Evolutionary conservation across 2,888 invertebrate species (phyloP).

Genomic region (Lithophane semibrunnea): DNA sequence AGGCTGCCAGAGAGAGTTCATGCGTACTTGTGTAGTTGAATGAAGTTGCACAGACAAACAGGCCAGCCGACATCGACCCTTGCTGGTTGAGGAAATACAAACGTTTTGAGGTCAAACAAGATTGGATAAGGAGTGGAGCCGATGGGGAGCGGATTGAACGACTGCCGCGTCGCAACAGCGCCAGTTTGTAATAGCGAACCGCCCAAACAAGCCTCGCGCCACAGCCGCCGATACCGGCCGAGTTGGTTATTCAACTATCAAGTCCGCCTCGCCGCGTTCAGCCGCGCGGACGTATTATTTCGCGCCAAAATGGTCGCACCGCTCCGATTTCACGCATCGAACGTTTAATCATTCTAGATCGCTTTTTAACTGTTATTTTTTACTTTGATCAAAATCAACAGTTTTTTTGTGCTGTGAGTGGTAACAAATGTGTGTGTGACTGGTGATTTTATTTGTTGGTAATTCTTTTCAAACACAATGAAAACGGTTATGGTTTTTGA

Average conservation of each 20-base stretch:
- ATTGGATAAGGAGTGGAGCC: slow-evolving; percentile 30
- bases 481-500: slow-evolving; percentile 83
- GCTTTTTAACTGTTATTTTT: slow-evolving; percentile 76
- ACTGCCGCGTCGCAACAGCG: slow-evolving; percentile 69
- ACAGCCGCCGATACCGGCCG: slow-evolving; percentile 50
- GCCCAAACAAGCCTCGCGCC: slow-evolving; percentile 64
- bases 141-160: slow-evolving; percentile 33
- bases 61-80: slow-evolving; percentile 32
- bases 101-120: slow-evolving; percentile 46
- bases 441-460: slow-evolving; percentile 72
- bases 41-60: slow-evolving; percentile 23
- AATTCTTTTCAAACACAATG: slow-evolving; percentile 81
- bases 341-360: slow-evolving; percentile 58
- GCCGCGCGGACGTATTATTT: slow-evolving; percentile 72
- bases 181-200: slow-evolving; percentile 51
- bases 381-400: slow-evolving; percentile 75
- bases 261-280: slow-evolving; percentile 77
- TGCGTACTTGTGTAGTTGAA: slow-evolving; percentile 27
- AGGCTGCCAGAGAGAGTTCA: slow-evolving; percentile 24
- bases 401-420: slow-evolving; percentile 76
- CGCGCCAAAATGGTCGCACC: slow-evolving; percentile 77
- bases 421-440: slow-evolving; percentile 73
- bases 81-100: slow-evolving; percentile 27
- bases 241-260: slow-evolving; percentile 55
- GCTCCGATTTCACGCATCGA: slow-evolving; percentile 71